These are phyloP conservation scores for Sminthopsis crassicaudata DNA, from an alignment of 2,113 vertebrate species.

Conservation along the genomic window DNA sequence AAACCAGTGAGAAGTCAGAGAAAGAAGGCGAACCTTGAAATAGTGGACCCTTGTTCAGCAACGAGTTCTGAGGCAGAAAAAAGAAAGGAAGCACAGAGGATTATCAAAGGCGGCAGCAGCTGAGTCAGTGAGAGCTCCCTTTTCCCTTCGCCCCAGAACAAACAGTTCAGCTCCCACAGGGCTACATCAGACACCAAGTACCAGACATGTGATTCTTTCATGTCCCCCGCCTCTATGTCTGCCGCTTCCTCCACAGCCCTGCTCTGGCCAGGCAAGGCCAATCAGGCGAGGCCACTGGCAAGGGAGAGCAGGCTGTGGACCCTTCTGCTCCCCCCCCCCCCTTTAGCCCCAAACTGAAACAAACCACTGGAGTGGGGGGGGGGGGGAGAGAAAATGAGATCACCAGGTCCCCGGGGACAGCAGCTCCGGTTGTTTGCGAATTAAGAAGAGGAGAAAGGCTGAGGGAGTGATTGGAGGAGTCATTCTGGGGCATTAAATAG, in stretches of 20 bases:
- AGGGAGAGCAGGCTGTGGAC: not conserved
- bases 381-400: not conserved
- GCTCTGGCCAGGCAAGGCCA: not conserved
- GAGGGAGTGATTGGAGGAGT: not conserved
- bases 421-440: not conserved
- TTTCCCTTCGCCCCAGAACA: slow-evolving; percentile 9
- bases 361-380: not conserved
- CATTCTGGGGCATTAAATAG: not conserved
- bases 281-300: not conserved
- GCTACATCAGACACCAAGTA: not conserved
- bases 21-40: slow-evolving; percentile 1
- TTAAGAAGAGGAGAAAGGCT: not conserved
- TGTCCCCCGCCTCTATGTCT: not conserved
- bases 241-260: not conserved
- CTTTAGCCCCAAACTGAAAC: not conserved
- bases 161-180: slow-evolving; percentile 21
- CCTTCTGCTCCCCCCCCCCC: not conserved
- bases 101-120: not conserved
- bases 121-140: slow-evolving; percentile 17
- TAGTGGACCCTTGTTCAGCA: slow-evolving; percentile 7
- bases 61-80: slow-evolving; percentile 11
- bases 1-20: not conserved
- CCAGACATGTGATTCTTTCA: not conserved
- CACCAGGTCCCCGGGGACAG: not conserved
- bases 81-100: not conserved